phyloP scores from a whole-genome alignment of 2,888 invertebrate genomes.

The Ichneumoninae sp. region DNA sequence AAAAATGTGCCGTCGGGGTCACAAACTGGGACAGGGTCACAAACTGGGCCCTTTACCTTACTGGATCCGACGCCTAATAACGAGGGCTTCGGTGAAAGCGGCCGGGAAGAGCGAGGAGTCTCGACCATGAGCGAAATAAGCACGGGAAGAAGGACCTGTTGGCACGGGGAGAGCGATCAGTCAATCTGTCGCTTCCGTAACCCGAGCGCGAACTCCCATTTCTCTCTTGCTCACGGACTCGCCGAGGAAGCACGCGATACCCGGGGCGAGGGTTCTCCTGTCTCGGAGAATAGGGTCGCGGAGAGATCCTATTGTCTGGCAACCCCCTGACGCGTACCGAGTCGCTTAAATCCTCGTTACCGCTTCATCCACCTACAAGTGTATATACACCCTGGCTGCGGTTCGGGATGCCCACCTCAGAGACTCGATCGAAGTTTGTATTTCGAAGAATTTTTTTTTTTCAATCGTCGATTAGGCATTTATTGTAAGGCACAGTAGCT shows the following conservation, averaged over 20 bases:
- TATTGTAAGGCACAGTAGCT: too few relatives aligned
- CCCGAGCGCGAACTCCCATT: constrained; percentile 51
- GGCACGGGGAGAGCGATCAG: constrained; percentile 71
- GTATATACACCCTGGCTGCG: background rate
- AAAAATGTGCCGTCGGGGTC: too few relatives aligned
- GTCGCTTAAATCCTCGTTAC: constrained; percentile 80
- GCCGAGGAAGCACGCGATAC: constrained; percentile 25
- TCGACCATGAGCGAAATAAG: constrained; percentile 1
- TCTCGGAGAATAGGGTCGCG: constrained; percentile 71
- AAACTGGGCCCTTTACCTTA: too few relatives aligned
- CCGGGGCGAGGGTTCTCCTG: constrained; percentile 70
- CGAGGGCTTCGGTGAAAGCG: constrained; percentile 1
- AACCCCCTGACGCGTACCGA: constrained; percentile 71
- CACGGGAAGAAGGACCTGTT: constrained; percentile 66
- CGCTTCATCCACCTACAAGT: constrained; percentile 71
- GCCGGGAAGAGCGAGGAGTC: background rate
- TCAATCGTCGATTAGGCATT: too few relatives aligned
- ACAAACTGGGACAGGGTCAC: too few relatives aligned
- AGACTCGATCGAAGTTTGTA: background rate
- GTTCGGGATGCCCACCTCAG: constrained; percentile 9
- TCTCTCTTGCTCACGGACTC: constrained; percentile 37
- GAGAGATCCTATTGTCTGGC: constrained; percentile 75
- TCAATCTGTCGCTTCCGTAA: constrained; percentile 74
- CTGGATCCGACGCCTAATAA: constrained; percentile 26
- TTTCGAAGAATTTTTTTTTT: background rate